Percentiles rank a stretch among this genome's conserved stretches.
phyloP scores from a whole-genome alignment of 1,140 invertebrate species.

The Phymastichus coffea region DNA sequence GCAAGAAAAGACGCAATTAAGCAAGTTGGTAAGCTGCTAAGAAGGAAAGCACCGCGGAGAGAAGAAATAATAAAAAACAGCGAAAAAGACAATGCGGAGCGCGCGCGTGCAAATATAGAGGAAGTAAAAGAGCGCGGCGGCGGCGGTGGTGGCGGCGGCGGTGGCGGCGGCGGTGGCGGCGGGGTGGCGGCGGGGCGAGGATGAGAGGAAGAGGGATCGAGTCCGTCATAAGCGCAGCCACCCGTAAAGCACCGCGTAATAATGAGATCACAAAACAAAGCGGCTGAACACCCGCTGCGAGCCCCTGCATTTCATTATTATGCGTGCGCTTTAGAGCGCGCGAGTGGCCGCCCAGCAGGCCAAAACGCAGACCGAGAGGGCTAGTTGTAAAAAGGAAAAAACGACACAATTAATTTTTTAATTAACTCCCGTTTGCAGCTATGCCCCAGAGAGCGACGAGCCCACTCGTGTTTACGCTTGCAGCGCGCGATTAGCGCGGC shows the following conservation, averaged over 20 bases:
- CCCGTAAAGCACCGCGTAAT: conserved; percentile 42
- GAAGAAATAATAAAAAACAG: background rate
- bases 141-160: too few relatives aligned
- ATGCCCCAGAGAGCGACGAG: background rate
- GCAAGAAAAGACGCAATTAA: too few relatives aligned
- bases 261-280: conserved; percentile 44
- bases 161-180: too few relatives aligned
- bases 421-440: conserved; percentile 9
- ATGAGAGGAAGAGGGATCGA: conserved; percentile 9
- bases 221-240: conserved; percentile 43
- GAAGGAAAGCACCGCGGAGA: background rate
- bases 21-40: too few relatives aligned
- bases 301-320: conserved; percentile 32
- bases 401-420: conserved; percentile 23
- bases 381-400: too few relatives aligned
- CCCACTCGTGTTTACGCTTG: background rate
- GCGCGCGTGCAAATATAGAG: background rate
- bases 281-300: conserved; percentile 20
- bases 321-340: background rate
- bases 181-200: background rate
- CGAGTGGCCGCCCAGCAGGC: conserved; percentile 6
- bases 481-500: background rate
- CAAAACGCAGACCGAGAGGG: too few relatives aligned
- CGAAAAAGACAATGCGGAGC: background rate
- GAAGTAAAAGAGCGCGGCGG: background rate